Conservation (phyloP, 2,888 invertebrate genomes). For the Oasisia sp. region DNA sequence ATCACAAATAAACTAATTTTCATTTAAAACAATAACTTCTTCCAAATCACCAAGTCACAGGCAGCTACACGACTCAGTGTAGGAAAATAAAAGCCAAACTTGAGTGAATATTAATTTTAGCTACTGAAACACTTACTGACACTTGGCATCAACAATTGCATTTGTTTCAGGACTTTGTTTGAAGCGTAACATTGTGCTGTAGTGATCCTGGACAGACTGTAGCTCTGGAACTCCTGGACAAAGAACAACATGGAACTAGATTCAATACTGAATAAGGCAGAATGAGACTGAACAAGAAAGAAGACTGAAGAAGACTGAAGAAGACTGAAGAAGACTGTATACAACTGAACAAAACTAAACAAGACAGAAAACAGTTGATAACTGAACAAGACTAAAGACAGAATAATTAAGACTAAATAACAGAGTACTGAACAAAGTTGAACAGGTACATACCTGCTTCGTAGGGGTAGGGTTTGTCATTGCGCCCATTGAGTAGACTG, state of each 20-base stretch:
- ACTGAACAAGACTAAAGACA: no score
- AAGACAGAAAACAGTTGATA: no score
- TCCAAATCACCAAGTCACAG: not conserved
- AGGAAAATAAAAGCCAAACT: not conserved
- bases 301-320: no score
- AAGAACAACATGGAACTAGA: no score
- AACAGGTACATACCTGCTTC: conserved; percentile 18
- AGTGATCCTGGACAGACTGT: conserved; percentile 17
- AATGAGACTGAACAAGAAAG: no score
- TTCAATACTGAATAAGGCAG: no score
- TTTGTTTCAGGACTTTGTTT: conserved; percentile 32
- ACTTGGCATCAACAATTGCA: conserved; percentile 41
- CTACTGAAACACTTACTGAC: conserved; percentile 31
- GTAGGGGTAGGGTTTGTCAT: conserved; percentile 59
- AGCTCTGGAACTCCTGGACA: not conserved
- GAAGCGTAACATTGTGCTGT: conserved; percentile 24
- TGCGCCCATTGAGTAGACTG: conserved; percentile 62
- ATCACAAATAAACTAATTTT: not conserved
- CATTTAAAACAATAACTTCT: not conserved
- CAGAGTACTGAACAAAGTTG: not conserved
- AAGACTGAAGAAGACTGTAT: no score
- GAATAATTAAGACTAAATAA: no score
- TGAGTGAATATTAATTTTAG: not conserved
- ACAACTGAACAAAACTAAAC: no score
- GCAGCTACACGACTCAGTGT: not conserved